phyloP scores from a whole-genome alignment of 2,113 vertebrate species.

The Crotophaga sulcirostris region DNA sequence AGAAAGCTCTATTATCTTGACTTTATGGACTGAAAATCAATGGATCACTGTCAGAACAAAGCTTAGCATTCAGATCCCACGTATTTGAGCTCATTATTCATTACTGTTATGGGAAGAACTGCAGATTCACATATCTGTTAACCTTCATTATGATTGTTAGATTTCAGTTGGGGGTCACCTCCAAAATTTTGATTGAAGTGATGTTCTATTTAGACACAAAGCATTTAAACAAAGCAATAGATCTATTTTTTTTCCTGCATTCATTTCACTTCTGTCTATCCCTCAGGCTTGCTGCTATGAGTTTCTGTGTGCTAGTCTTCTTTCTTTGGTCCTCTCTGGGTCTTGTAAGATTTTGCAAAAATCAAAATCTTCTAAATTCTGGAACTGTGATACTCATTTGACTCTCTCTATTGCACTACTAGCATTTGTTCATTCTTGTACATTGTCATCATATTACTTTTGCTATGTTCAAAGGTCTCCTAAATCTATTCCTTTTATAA shows the following conservation, averaged over 20 bases:
- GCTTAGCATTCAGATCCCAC: background rate
- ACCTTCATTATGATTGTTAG: background rate
- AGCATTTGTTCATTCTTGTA: background rate
- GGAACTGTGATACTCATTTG: background rate
- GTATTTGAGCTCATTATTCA: background rate
- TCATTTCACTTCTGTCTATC: background rate
- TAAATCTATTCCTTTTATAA: background rate
- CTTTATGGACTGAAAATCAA: conserved; percentile 20
- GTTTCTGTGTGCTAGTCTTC: background rate
- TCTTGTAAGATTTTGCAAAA: background rate
- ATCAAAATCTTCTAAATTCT: background rate
- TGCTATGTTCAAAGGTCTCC: background rate
- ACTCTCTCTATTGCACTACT: background rate
- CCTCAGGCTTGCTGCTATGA: background rate
- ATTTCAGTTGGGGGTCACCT: background rate
- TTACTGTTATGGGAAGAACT: background rate
- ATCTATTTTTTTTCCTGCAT: background rate
- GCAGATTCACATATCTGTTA: background rate
- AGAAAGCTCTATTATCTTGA: background rate
- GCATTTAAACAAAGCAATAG: background rate
- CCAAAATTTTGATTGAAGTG: background rate
- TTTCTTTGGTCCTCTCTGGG: background rate
- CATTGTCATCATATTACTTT: background rate
- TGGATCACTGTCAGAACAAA: conserved; percentile 5
- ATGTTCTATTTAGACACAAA: background rate